These are phyloP conservation scores for Lobophora halterata DNA, from an alignment of 2,888 invertebrate species.

Conservation along the genomic window DNA sequence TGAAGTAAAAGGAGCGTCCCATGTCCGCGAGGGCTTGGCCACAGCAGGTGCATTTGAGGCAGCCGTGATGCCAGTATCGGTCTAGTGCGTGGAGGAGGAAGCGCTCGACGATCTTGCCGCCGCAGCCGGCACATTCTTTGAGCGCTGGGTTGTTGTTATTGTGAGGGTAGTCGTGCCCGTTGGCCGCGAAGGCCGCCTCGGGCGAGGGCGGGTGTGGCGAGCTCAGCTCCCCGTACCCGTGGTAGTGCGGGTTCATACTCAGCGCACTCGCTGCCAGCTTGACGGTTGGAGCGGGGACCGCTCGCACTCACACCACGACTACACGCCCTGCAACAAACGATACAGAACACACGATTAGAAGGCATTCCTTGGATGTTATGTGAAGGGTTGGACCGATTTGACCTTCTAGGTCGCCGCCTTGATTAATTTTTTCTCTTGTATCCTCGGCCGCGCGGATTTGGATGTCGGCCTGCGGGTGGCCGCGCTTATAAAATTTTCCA, in stretches of 20 bases:
- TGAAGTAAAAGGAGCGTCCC: slow-evolving; percentile 95
- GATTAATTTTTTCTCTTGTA: slow-evolving; percentile 19
- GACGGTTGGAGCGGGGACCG: slow-evolving; percentile 83
- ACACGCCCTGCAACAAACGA: slow-evolving; percentile 70
- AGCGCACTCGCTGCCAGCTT: slow-evolving; percentile 93
- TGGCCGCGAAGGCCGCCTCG: slow-evolving; percentile 84
- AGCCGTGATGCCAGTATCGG: slow-evolving; percentile 97
- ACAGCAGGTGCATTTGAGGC: slow-evolving; percentile 96
- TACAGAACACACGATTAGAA: slow-evolving; percentile 6
- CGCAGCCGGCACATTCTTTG: slow-evolving; percentile 94
- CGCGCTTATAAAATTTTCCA: slow-evolving; percentile 80
- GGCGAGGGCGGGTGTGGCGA: slow-evolving; percentile 89
- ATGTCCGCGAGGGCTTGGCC: slow-evolving; percentile 94
- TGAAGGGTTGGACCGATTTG: slow-evolving; percentile 14
- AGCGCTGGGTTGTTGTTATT: slow-evolving; percentile 82
- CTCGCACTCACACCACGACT: slow-evolving; percentile 74
- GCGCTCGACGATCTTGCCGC: slow-evolving; percentile 94
- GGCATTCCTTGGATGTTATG: background rate
- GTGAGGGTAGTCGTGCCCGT: slow-evolving; percentile 82
- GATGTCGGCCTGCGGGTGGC: slow-evolving; percentile 68
- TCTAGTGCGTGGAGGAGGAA: slow-evolving; percentile 95
- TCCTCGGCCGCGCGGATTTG: slow-evolving; percentile 40
- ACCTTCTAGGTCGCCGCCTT: slow-evolving; percentile 19
- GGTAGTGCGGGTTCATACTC: slow-evolving; percentile 96
- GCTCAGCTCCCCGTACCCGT: slow-evolving; percentile 90